Conservation (phyloP, 2,888 invertebrate species). For the Crematogaster levior region DNA sequence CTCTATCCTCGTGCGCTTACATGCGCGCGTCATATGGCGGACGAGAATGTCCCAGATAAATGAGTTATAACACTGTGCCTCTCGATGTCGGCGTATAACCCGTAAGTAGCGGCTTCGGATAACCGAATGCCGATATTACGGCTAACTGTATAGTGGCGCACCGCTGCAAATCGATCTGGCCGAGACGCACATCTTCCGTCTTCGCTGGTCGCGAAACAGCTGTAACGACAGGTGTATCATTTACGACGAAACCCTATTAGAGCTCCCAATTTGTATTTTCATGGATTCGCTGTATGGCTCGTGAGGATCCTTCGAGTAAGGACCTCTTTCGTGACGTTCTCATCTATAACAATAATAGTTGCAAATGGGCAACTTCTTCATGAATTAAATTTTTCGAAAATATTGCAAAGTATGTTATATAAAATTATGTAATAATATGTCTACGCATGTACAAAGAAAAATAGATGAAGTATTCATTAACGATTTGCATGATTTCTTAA, state of each 20-base stretch:
- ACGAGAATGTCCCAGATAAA: constrained; percentile 77
- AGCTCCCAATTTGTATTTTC: constrained; percentile 43
- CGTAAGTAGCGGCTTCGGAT: constrained; percentile 63
- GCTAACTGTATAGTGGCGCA: constrained; percentile 60
- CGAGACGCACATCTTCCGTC: constrained; percentile 57
- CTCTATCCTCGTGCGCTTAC: constrained; percentile 5
- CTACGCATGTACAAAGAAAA: neutral
- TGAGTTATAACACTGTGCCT: constrained; percentile 60
- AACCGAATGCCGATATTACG: constrained; percentile 70
- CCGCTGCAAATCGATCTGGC: constrained; percentile 65
- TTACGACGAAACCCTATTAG: constrained; percentile 50
- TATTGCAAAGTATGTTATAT: neutral
- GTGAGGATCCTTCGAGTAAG: neutral
- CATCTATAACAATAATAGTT: neutral
- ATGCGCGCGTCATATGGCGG: constrained; percentile 66
- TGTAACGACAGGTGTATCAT: constrained; percentile 52
- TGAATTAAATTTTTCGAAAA: neutral
- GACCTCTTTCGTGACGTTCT: neutral
- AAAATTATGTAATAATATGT: neutral
- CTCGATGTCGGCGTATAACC: constrained; percentile 58
- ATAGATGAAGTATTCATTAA: too few species aligned
- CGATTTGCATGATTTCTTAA: too few species aligned
- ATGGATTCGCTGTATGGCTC: constrained; percentile 10
- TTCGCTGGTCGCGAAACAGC: constrained; percentile 15
- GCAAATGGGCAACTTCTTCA: neutral